Evolutionary conservation across 1,140 invertebrate genomes (phyloP), one percentile per base, ranked within the genome.

Genomic region (Lepeophtheirus salmonis): DNA sequence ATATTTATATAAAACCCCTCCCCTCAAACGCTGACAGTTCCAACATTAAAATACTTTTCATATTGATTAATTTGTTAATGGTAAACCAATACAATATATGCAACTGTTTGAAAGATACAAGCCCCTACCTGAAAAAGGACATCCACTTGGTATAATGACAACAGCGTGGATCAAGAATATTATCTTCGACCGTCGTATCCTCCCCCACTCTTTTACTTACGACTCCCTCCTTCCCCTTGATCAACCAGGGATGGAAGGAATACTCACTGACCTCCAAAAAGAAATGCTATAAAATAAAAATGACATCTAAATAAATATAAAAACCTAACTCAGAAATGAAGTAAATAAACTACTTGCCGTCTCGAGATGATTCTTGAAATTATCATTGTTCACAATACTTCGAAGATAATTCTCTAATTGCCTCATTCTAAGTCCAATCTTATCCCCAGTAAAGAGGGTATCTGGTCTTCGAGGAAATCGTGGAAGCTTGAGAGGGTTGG

Each of bases 241-340:
- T 2, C 49, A 50, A 2, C 20, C 49, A n/a, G 3, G 16, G 16
- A 2, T n/a, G 16, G 12, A 50, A 50, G 16, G 49, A 50, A 50
- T 2, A 50, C 49, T 50, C 49, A 50, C 49, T 50, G 16, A 50
- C 49, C 20, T 50, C 49, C 16, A 50, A 50, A 50, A 50, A 50
- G 12, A n/a, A 17, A 12, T 17, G 49, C 49, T 50, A 12, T 17
- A 50, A 50, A 50, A 3, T n/a, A 50, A 50, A 10, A 12, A 2
- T 17, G 20, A 3, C 16, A 2, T n/a, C 10, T 50, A 17, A 12
- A 12, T 48, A 48, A 48, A 48, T n/a, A n/a, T n/a, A n/a, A n/a
- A n/a, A n/a, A n/a, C n/a, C n/a, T 12, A 48, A n/a, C 41, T 12
- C n/a, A 50, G 49, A 2, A 50, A 50, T n/a, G 20, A 50, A 2